Conservation (phyloP, 2,113 vertebrate genomes). For the Saiga tatarica region DNA sequence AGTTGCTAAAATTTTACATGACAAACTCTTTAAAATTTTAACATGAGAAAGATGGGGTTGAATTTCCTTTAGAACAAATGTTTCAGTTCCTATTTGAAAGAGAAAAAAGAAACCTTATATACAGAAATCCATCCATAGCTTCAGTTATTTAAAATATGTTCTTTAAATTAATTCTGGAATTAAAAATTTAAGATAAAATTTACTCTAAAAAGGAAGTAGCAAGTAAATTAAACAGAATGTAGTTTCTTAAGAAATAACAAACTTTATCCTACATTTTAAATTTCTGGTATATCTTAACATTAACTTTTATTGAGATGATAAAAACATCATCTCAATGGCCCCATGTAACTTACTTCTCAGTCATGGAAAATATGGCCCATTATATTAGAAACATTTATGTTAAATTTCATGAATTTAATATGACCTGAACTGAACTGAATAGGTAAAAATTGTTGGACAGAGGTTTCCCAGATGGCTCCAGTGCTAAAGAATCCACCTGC, state of each 20-base stretch:
- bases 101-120: not conserved
- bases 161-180: not conserved
- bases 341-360: not conserved
- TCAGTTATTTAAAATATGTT: not conserved
- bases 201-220: not conserved
- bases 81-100: not conserved
- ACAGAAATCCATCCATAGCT: not conserved
- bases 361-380: not conserved
- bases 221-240: not conserved
- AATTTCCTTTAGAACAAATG: not conserved
- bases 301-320: not conserved
- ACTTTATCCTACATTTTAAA: not conserved
- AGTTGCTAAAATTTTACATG: not conserved
- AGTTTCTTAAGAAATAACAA: not conserved
- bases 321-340: not conserved
- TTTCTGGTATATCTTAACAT: not conserved
- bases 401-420: not conserved
- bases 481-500: not conserved
- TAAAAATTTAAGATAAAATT: not conserved
- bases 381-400: not conserved
- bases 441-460: not conserved
- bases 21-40: not conserved
- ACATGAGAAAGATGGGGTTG: not conserved
- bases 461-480: not conserved
- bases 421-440: not conserved